These are phyloP conservation scores for Fundulus diaphanus DNA, from an alignment of 2,797 vertebrate species.

Conservation along the genomic window DNA sequence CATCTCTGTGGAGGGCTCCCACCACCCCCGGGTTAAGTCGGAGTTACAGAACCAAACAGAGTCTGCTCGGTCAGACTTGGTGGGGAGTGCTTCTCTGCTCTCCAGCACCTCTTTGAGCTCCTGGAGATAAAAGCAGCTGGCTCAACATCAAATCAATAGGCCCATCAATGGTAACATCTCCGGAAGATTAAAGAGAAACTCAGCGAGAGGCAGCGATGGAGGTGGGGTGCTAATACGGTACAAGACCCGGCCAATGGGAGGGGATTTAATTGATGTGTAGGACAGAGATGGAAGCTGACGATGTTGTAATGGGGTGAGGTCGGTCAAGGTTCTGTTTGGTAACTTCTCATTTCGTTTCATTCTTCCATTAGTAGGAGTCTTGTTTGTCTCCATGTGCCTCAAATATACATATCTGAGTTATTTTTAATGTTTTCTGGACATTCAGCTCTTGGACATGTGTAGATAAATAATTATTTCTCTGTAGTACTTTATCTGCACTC, in stretches of 20 bases:
- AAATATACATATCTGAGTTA: constrained; percentile 9
- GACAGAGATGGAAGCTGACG: constrained; percentile 43
- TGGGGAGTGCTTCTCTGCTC: constrained; percentile 48
- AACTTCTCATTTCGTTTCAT: constrained; percentile 26
- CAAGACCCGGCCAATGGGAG: constrained; percentile 59
- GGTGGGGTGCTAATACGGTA: constrained; percentile 66
- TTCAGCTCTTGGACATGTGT: constrained; percentile 1
- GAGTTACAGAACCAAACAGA: constrained; percentile 5
- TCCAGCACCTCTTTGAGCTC: constrained; percentile 73
- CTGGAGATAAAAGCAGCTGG: constrained; percentile 82
- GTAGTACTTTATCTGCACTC: constrained; percentile 7
- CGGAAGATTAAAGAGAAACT: constrained; percentile 85
- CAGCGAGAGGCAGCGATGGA: constrained; percentile 47
- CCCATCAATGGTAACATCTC: constrained; percentile 82
- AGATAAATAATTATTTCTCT: constrained; percentile 24
- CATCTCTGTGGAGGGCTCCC: background rate
- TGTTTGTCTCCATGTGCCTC: constrained; percentile 32
- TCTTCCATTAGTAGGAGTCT: constrained; percentile 45
- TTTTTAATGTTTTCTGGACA: constrained; percentile 13
- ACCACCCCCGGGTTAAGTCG: constrained; percentile 6
- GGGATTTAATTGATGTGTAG: constrained; percentile 78
- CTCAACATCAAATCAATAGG: constrained; percentile 83
- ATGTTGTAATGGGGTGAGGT: constrained; percentile 39
- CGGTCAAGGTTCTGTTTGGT: constrained; percentile 27
- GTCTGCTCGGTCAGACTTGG: constrained; percentile 37